Percentiles rank a stretch among this genome's conserved stretches.
Conservation (phyloP, 23 tunicate genomes). For the Ciona savignyi region DNA sequence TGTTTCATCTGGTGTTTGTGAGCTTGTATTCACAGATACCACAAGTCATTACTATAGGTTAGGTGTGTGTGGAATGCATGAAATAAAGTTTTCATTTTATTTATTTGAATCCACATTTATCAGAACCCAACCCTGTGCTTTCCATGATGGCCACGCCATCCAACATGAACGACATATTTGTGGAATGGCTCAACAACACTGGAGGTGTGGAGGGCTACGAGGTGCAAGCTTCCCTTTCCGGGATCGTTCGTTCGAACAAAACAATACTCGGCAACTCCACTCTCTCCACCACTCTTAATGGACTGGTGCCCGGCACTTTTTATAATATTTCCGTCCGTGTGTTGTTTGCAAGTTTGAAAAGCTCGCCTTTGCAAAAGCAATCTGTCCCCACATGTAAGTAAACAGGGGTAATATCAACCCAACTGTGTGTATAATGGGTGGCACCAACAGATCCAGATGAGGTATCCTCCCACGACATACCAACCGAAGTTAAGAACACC, state of each 20-base stretch:
- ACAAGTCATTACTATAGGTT: too few relatives aligned
- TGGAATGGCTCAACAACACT: background rate
- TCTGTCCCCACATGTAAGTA: conserved; percentile 12
- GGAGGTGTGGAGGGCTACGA: background rate
- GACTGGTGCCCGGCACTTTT: conserved; percentile 12
- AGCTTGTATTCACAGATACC: too few relatives aligned
- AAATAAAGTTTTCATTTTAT: too few relatives aligned
- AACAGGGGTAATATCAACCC: too few relatives aligned
- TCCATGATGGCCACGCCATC: background rate
- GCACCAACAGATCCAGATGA: conserved; percentile 4
- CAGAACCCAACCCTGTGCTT: background rate
- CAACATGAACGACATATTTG: background rate
- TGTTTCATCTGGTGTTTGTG: too few relatives aligned
- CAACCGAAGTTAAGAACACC: background rate
- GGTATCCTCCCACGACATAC: background rate
- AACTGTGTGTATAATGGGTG: background rate
- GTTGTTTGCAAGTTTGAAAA: conserved; percentile 5
- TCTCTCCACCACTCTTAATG: background rate
- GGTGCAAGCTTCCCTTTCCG: background rate
- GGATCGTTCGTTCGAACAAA: background rate
- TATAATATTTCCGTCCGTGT: background rate
- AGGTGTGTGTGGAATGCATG: too few relatives aligned
- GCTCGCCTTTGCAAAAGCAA: background rate
- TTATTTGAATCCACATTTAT: background rate
- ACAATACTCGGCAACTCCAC: background rate